phyloP scores from a whole-genome alignment of 2,113 vertebrate species.

The Nothocercus julius region DNA sequence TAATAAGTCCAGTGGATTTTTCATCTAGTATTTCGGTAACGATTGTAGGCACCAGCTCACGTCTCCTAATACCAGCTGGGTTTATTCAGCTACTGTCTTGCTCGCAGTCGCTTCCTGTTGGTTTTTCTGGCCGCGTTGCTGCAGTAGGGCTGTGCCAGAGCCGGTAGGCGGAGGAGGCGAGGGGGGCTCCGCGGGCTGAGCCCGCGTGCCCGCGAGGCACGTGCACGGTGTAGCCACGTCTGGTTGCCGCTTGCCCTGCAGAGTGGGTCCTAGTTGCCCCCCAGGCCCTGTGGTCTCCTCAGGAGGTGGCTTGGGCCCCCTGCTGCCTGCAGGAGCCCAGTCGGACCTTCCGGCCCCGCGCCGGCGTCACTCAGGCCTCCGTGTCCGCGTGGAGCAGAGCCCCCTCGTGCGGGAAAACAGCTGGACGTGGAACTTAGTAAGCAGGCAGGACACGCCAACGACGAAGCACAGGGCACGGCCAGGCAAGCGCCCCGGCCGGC shows the following conservation, averaged over 20 bases:
- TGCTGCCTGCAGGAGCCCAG: neutral
- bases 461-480: neutral
- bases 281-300: no score
- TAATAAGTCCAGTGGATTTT: neutral
- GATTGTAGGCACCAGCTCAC: neutral
- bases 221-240: no score
- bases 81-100: neutral
- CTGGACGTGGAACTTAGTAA: neutral
- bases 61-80: neutral
- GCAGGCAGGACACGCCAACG: neutral
- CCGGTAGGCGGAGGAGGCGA: no score
- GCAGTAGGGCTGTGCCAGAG: neutral
- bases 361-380: neutral
- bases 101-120: neutral
- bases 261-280: no score
- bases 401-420: rapidly evolving
- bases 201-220: no score
- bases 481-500: neutral
- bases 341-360: neutral
- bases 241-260: no score
- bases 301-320: no score
- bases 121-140: neutral
- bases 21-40: neutral
- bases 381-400: neutral
- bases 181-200: no score